Evolutionary conservation across 2,888 invertebrate genomes (phyloP), one percentile per base, ranked within the genome.

Genomic region (Alsophila aescularia): DNA sequence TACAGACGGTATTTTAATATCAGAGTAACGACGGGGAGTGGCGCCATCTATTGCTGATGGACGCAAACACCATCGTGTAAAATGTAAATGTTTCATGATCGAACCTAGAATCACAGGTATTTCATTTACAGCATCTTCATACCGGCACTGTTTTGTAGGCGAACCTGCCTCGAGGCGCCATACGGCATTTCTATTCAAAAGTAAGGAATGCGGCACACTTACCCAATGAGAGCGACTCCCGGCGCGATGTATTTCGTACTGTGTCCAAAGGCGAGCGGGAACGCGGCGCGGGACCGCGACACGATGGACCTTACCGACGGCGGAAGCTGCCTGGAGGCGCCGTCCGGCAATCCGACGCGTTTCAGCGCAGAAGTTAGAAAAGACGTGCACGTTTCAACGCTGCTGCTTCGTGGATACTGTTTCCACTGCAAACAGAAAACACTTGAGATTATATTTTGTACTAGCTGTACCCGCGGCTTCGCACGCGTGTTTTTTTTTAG

Each of bases 231-330:
- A 10, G 95, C 98, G 5, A 96, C 95, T 4, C 97, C 94, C 3
- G 94, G 93, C n/a, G 93, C 93, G 0, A 97, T 94, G 79, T 99
- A 99, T 69, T 95, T 93, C 0, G 96, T 94, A 37, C 98, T 95
- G 81, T 99, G 98, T 0, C 97, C 96, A 72, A 99, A 96, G 24
- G 96, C 97, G 7, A 99, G 91, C 0, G 99, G 99, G 88, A 99
- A 99, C 18, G 95, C 95, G 10, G 98, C 98, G 32, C 98, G 92
- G 10, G 95, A 96, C 2, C 86, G 88, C 16, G 93, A 83, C 21
- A 84, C 93, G 1, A 96, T 90, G 7, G 81, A 83, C 2, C 87
- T 72, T 6, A 97, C 87, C 16, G 94, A 95, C 0, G 97, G 97
- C 6, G 96, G 97, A 58, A 95, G 82, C 71, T 94, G 94, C 12